Percentiles rank a stretch among this genome's conserved stretches.
phyloP scores from a whole-genome alignment of 2,888 invertebrate species.

The Coremacera marginata region DNA sequence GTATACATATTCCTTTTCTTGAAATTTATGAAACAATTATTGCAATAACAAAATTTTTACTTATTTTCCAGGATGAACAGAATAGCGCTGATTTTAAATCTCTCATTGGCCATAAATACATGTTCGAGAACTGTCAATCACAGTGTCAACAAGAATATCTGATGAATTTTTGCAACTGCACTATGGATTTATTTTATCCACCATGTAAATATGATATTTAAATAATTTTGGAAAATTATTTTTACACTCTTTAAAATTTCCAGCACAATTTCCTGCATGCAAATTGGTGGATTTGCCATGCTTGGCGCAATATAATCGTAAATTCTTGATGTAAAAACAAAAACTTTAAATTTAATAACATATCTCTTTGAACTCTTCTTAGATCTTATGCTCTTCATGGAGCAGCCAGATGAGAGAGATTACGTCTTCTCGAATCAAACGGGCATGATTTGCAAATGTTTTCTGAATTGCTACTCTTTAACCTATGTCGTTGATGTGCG shows the following conservation, averaged over 20 bases:
- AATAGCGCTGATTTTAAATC: slow-evolving; percentile 58
- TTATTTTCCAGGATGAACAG: slow-evolving; percentile 45
- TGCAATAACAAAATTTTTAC: too few species aligned
- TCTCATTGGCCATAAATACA: slow-evolving; percentile 62
- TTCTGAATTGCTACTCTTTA: slow-evolving; percentile 62
- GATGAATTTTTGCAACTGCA: slow-evolving; percentile 66
- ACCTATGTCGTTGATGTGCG: slow-evolving; percentile 54
- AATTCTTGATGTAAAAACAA: slow-evolving; percentile 8
- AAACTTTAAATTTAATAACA: too few species aligned
- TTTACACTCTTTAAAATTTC: not conserved
- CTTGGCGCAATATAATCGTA: slow-evolving; percentile 57
- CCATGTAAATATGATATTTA: slow-evolving; percentile 16
- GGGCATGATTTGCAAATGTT: slow-evolving; percentile 62
- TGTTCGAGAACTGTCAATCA: slow-evolving; percentile 65
- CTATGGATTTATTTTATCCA: slow-evolving; percentile 66
- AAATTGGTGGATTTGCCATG: slow-evolving; percentile 58
- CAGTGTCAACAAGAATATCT: slow-evolving; percentile 67
- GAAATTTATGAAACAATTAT: too few species aligned
- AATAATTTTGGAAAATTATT: not conserved
- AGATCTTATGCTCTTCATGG: slow-evolving; percentile 51
- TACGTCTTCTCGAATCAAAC: slow-evolving; percentile 50
- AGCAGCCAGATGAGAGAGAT: slow-evolving; percentile 53
- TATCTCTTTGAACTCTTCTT: too few species aligned
- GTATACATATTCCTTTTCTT: too few species aligned
- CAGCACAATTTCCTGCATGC: slow-evolving; percentile 50